These are phyloP conservation scores for Cloeon dipterum DNA, from an alignment of 2,888 invertebrate genomes.

Conservation along the genomic window DNA sequence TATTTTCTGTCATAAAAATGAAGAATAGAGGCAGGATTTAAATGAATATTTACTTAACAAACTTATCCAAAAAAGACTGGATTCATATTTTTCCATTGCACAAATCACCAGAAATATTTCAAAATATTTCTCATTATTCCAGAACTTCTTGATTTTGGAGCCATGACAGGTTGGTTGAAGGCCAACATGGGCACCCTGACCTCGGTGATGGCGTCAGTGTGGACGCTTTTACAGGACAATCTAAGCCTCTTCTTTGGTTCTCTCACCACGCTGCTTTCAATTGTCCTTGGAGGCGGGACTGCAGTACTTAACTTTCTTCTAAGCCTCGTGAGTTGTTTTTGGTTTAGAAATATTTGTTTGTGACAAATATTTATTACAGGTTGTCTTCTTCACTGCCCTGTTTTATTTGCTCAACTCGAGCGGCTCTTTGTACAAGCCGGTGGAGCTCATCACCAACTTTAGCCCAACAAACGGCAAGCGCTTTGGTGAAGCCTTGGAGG, in stretches of 20 bases:
- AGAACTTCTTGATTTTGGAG: conserved; percentile 48
- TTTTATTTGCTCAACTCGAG: conserved; percentile 86
- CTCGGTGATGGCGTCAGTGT: conserved; percentile 65
- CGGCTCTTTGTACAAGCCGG: conserved; percentile 70
- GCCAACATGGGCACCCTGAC: conserved; percentile 77
- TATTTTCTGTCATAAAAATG: not conserved
- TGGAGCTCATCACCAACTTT: conserved; percentile 62
- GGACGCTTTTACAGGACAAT: conserved; percentile 83
- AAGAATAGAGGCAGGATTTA: not conserved
- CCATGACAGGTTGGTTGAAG: conserved; percentile 58
- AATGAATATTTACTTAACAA: too few relatives aligned
- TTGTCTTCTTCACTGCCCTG: conserved; percentile 88
- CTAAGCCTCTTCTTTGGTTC: conserved; percentile 65
- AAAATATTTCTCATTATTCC: too few relatives aligned
- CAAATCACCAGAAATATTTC: too few relatives aligned
- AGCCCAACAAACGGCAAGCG: conserved; percentile 52
- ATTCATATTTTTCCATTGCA: too few relatives aligned
- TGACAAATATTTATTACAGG: conserved; percentile 37
- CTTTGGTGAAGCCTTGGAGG: conserved; percentile 62
- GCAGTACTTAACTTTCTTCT: conserved; percentile 70
- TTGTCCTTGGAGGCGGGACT: conserved; percentile 73
- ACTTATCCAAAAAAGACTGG: too few relatives aligned
- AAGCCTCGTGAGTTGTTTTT: conserved; percentile 37
- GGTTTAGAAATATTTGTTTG: not conserved
- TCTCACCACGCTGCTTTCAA: conserved; percentile 64